Base-by-base conservation (phyloP, 1,140 invertebrate genomes). In the Drosophila littoralis region DNA sequence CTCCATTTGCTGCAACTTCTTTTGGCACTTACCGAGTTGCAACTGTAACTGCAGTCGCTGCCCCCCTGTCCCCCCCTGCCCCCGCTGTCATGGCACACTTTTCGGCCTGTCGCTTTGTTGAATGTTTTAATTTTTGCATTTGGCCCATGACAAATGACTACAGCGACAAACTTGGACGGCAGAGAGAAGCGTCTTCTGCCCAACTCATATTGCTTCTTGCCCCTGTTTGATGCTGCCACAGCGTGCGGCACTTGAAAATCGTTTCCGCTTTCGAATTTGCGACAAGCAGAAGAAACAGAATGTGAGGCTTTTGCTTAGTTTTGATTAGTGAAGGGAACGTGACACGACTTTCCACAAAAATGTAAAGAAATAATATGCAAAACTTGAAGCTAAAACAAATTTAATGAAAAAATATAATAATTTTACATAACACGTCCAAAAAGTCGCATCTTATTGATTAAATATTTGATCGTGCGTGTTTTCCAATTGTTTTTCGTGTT, bases 81-180 rank as follows among this genome's bases (percentile, higher is more conserved):
- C 22, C 1, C 45, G 8, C 82, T 75, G 70, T 61, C 75, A 59
- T 88, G 82, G 82, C 82, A 86, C 83, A 86, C 79, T 88, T 86
- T 86, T 82, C 10, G 59, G 63, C 42, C 69, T 76, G 74, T 65
- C 59, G 38, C 54, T 76, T 65, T 57, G 69, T 50, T 71, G 52
- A 75, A 79, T 72, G 67, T 79, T 79, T 79, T 79, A 71, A 79
- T 79, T 79, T 76, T 75, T 66, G 79, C 79, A 86, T 80, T 73
- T 73, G 57, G 40, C 35, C 43, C 65, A 68, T 88, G 84, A 89
- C 84, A 89, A 88, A 89, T 88, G 84, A 88, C 84, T 89, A 75
- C 70, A 78, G 77, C 85, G 64, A 88, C 84, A 88, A 89, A 88
- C 83, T 88, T 76, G 33, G 28, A 46, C 32, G 45, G 13, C 38